Evolutionary conservation across 2,888 invertebrate genomes (phyloP), one percentile per base, ranked within the genome.

Genomic region (Diadegma fenestrale): DNA sequence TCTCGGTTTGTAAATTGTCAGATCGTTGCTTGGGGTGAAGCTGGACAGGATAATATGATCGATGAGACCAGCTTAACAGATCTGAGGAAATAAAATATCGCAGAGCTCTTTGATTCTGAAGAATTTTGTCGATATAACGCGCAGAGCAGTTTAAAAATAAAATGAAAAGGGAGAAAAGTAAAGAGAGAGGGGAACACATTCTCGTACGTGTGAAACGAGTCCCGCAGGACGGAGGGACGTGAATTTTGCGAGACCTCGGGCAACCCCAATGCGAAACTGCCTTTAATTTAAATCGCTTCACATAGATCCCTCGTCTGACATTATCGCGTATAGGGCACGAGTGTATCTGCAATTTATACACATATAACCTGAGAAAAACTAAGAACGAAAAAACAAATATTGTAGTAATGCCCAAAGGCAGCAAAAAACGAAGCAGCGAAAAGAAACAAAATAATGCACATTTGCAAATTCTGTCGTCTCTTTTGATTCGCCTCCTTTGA

Each of bases 261-360:
- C 82, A 71, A 33, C 45, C 69, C 79, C 75, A 71, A 72, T 72
- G 79, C 86, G 87, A 84, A 87, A 88, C 89, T 88, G 87, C 89
- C 89, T 90, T 90, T 90, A 90, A 90, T 90, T 90, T 90, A 90
- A 90, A 90, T 90, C 88, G 89, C 82, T 88, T 88, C 88, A 85
- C 89, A 88, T 90, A 89, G 87, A 90, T 90, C 89, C 89, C 82
- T 79, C 30, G 71, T 77, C 85, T 82, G 87, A 82, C 86, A 89
- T 90, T 89, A 89, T 86, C 85, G 82, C 81, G 71, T 77, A 76
- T 66, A 73, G 72, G 75, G 58, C 72, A 72, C 58, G 63, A 58
- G 45, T 76, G 43, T 79, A 68, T 51, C 22, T 71, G 22, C 69
- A 61, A 75, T 75, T 48, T 75, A 73, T 84, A 81, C 68, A 68